Conservation (phyloP, 2,797 vertebrate genomes). For the Fistularia tabacaria region DNA sequence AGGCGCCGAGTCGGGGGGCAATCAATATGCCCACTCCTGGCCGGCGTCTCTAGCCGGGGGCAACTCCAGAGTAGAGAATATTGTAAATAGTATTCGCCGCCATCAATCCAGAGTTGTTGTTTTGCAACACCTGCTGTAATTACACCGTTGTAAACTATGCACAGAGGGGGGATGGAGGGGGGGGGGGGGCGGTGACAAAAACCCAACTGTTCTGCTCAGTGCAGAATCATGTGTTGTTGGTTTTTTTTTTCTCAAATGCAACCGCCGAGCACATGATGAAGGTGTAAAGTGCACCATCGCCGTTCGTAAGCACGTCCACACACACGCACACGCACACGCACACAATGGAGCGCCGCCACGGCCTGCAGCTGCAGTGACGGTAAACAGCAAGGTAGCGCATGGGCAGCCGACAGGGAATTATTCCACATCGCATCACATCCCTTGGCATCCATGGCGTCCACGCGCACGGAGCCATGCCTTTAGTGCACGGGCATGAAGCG, state of each 20-base stretch:
- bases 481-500: background rate
- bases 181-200: too few species aligned
- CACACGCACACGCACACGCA: conserved; percentile 9
- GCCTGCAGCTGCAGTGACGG: conserved; percentile 67
- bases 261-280: conserved; percentile 1
- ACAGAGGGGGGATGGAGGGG: too few species aligned
- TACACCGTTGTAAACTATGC: too few species aligned
- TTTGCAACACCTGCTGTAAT: too few species aligned
- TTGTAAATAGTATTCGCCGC: too few species aligned
- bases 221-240: too few species aligned
- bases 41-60: too few species aligned
- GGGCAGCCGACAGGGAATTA: conserved; percentile 69
- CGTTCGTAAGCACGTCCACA: background rate
- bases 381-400: conserved; percentile 73
- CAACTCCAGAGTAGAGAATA: too few species aligned
- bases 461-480: conserved; percentile 46
- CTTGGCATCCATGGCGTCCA: conserved; percentile 63
- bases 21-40: too few species aligned
- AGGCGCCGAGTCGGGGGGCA: too few species aligned
- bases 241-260: background rate
- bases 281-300: conserved; percentile 16
- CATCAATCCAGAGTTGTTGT: too few species aligned
- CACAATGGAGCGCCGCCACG: conserved; percentile 30
- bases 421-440: conserved; percentile 73
- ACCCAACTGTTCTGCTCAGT: too few species aligned